These are phyloP conservation scores for Paradoxurus hermaphroditus DNA, from an alignment of 2,113 vertebrate genomes.

Conservation along the genomic window DNA sequence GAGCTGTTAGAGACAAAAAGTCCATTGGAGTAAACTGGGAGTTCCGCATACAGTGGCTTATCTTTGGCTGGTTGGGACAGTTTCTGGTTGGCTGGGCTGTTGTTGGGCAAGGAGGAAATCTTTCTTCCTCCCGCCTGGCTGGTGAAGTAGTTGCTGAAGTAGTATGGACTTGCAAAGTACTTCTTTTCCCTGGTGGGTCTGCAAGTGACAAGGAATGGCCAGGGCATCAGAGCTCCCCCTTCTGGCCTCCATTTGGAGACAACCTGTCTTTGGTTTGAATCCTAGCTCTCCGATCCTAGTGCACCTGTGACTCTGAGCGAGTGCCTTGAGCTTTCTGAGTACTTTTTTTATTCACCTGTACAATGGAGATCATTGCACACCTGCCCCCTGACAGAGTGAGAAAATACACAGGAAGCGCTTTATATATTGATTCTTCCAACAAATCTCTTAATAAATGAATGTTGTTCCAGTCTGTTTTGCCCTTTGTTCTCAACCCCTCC, in stretches of 20 bases:
- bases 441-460: not conserved
- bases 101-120: no score
- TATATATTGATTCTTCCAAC: not conserved
- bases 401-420: not conserved
- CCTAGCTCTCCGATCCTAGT: not conserved
- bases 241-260: not conserved
- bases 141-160: no score
- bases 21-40: no score
- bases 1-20: no score
- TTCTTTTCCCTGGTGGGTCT: no score
- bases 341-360: not conserved
- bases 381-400: not conserved
- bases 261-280: not conserved
- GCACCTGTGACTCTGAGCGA: not conserved
- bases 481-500: not conserved
- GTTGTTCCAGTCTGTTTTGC: not conserved
- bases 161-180: no score
- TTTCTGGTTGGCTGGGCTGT: no score
- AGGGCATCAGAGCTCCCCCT: no score
- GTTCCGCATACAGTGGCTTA: no score
- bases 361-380: not conserved
- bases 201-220: no score
- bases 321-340: not conserved
- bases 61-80: no score
- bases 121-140: no score